Conservation (phyloP, 2,888 invertebrate genomes). For the Yponomeuta evonymella region DNA sequence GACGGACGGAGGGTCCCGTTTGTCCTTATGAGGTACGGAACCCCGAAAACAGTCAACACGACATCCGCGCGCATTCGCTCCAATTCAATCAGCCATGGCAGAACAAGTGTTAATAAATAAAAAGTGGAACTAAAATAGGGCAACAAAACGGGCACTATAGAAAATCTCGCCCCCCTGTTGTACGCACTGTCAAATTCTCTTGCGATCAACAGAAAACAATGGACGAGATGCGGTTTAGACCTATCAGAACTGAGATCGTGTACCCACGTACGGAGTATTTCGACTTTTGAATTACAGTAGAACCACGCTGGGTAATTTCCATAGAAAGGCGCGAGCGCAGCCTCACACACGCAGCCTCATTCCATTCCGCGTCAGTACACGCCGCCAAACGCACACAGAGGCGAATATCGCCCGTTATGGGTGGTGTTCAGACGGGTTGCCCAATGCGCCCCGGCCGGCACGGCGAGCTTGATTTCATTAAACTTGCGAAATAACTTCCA, state of each 20-base stretch:
- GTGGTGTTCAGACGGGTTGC: too few species aligned
- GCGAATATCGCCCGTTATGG: too few species aligned
- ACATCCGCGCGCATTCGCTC: background rate
- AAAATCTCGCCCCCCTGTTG: background rate
- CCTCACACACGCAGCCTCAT: too few species aligned
- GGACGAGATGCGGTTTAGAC: background rate
- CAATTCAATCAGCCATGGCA: constrained; percentile 2
- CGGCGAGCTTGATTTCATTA: too few species aligned
- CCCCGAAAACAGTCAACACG: background rate
- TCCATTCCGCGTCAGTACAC: too few species aligned
- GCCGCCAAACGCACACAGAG: too few species aligned
- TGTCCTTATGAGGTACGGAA: too few species aligned
- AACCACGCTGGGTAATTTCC: too few species aligned
- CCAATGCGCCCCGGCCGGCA: too few species aligned
- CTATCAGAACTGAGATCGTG: background rate
- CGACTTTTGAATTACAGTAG: background rate
- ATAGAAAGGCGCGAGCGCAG: too few species aligned
- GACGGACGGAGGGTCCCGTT: too few species aligned
- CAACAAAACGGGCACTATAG: background rate
- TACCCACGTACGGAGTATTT: background rate
- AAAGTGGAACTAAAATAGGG: constrained; percentile 1
- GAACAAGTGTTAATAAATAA: constrained; percentile 15
- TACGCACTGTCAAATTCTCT: constrained; percentile 6
- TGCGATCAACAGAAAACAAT: constrained; percentile 4
- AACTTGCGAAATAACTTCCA: too few species aligned